Percentiles rank a stretch among this genome's conserved stretches.
Evolutionary conservation across 2,797 vertebrate species (phyloP).

Genomic region (Alauda arvensis): DNA sequence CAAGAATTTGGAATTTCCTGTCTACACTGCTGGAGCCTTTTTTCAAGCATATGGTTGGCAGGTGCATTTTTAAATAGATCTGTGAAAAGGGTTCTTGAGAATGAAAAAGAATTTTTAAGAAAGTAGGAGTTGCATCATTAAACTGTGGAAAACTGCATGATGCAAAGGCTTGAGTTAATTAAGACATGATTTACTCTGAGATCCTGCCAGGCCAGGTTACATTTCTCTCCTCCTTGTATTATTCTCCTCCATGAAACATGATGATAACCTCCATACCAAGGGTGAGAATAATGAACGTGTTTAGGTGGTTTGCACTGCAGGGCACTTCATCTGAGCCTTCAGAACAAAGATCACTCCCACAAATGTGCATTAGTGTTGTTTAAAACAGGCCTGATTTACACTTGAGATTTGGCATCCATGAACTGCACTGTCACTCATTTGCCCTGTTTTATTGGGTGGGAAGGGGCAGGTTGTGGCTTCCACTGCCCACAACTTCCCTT

Average conservation of each 20-base stretch:
- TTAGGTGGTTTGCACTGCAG: neutral
- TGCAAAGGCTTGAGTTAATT: neutral
- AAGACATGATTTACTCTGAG: neutral
- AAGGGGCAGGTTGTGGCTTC: neutral
- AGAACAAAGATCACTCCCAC: neutral
- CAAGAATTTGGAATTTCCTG: conserved; percentile 38
- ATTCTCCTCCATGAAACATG: neutral
- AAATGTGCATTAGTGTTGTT: neutral
- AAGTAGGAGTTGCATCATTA: conserved; percentile 1
- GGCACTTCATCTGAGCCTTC: neutral
- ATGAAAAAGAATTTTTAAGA: conserved; percentile 21
- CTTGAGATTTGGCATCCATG: neutral
- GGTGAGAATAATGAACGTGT: neutral
- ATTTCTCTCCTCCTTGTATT: neutral
- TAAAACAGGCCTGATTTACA: neutral
- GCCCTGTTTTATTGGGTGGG: neutral
- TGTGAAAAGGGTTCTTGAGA: conserved; percentile 18
- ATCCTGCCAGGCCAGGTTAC: conserved; percentile 2
- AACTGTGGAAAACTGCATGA: neutral
- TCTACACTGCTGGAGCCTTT: neutral
- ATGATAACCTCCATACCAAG: neutral
- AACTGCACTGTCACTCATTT: neutral
- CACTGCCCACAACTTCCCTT: neutral
- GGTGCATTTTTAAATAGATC: conserved; percentile 21
- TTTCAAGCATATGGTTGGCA: conserved; percentile 26